Percentiles rank a stretch among this genome's conserved stretches.
Conservation (phyloP, 1,140 invertebrate species). For the Camponotus floridanus region DNA sequence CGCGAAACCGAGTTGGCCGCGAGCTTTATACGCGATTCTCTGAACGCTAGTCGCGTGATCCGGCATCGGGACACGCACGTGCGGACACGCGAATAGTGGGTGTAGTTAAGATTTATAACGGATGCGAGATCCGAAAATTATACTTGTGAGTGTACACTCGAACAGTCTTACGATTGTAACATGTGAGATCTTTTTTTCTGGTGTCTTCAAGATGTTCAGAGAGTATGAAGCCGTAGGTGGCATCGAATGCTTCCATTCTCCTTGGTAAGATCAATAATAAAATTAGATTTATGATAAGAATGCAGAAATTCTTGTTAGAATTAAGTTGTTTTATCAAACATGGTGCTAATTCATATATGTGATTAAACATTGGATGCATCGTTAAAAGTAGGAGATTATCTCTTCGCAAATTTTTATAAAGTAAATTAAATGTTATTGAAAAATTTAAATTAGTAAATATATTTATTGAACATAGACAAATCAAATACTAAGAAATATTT, state of each 20-base stretch:
- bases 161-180: too few relatives aligned
- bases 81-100: constrained; percentile 71
- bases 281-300: neutral
- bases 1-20: neutral
- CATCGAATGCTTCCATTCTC: neutral
- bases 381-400: neutral
- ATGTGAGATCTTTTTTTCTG: neutral
- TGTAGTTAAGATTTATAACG: constrained; percentile 53
- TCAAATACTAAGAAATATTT: neutral
- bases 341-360: neutral
- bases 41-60: constrained; percentile 63
- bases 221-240: neutral
- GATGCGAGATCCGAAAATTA: neutral
- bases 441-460: neutral
- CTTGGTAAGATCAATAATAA: neutral
- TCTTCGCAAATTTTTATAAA: neutral
- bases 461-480: neutral
- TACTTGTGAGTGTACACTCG: neutral
- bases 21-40: constrained; percentile 9
- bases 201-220: neutral
- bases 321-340: neutral
- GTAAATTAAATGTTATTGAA: too few relatives aligned
- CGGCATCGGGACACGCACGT: constrained; percentile 26
- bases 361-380: neutral
- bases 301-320: neutral